phyloP scores from a whole-genome alignment of 1,140 invertebrate genomes.

The Drosophila setifemur region DNA sequence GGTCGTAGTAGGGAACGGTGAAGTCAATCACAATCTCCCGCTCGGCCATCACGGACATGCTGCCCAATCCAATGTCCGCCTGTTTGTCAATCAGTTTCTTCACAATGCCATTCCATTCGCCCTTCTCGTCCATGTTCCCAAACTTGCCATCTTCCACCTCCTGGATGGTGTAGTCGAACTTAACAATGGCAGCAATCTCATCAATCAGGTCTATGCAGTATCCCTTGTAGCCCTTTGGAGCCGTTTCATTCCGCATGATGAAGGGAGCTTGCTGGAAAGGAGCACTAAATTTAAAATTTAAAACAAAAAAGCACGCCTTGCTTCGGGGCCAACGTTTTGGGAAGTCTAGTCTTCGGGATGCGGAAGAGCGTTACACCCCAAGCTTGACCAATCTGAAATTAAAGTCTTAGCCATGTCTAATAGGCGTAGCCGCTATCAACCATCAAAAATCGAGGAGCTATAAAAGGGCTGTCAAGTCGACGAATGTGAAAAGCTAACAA shows the following conservation, averaged over 20 bases:
- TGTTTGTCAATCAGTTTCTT: slow-evolving; percentile 94
- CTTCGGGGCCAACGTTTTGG: too few species aligned
- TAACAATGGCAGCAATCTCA: slow-evolving; percentile 90
- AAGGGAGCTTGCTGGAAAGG: slow-evolving; percentile 92
- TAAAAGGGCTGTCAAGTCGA: too few species aligned
- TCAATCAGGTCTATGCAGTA: slow-evolving; percentile 97
- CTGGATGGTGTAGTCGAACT: slow-evolving; percentile 95
- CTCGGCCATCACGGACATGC: slow-evolving; percentile 96
- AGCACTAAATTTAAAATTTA: too few species aligned
- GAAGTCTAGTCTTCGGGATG: too few species aligned
- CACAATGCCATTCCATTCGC: slow-evolving; percentile 96
- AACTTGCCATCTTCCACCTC: slow-evolving; percentile 90
- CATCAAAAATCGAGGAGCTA: too few species aligned
- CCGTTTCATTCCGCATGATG: slow-evolving; percentile 88
- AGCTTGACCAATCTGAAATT: too few species aligned
- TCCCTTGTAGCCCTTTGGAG: slow-evolving; percentile 89
- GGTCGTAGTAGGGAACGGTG: slow-evolving; percentile 97
- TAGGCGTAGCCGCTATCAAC: too few species aligned
- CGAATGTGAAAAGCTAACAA: too few species aligned
- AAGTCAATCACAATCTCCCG: slow-evolving; percentile 97
- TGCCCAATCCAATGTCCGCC: slow-evolving; percentile 94
- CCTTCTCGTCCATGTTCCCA: slow-evolving; percentile 92
- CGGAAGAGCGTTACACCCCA: too few species aligned
- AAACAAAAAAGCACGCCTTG: too few species aligned
- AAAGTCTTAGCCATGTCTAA: too few species aligned